These are phyloP conservation scores for Eulacestoma nigropectus DNA, from an alignment of 2,113 vertebrate genomes.

Conservation along the genomic window DNA sequence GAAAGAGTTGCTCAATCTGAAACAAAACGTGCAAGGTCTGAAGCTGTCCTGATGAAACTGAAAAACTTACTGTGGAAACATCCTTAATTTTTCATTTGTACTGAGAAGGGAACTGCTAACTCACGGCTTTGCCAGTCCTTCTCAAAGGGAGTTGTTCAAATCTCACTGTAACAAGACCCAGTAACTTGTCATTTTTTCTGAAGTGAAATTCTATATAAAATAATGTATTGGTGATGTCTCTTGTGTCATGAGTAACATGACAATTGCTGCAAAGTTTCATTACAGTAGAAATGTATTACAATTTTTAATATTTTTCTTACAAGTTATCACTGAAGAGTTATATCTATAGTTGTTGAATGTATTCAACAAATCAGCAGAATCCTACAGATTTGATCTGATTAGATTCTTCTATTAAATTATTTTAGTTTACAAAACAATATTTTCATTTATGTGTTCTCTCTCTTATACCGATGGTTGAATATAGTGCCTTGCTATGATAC, in stretches of 20 bases:
- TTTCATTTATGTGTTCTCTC: background rate
- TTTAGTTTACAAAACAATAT: background rate
- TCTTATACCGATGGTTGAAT: background rate
- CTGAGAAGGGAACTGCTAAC: background rate
- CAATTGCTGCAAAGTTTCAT: background rate
- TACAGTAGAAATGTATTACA: background rate
- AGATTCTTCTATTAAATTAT: background rate
- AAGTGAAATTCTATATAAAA: background rate
- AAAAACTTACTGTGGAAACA: background rate
- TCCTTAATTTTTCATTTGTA: background rate
- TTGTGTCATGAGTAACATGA: background rate
- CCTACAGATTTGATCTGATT: background rate
- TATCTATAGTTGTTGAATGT: background rate
- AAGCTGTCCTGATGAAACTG: constrained; percentile 76
- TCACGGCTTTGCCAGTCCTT: background rate
- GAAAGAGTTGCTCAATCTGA: constrained; percentile 85
- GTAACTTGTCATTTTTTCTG: background rate
- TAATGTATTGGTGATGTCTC: background rate
- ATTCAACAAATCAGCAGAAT: background rate
- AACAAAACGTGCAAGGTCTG: constrained; percentile 84
- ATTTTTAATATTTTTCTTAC: background rate
- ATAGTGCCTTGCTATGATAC: background rate
- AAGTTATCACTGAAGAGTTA: background rate
- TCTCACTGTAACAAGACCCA: background rate
- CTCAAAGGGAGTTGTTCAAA: background rate